Evolutionary conservation across 92 coral and sea anemone species (phyloP).

Genomic region (Desmophyllum pertusum): DNA sequence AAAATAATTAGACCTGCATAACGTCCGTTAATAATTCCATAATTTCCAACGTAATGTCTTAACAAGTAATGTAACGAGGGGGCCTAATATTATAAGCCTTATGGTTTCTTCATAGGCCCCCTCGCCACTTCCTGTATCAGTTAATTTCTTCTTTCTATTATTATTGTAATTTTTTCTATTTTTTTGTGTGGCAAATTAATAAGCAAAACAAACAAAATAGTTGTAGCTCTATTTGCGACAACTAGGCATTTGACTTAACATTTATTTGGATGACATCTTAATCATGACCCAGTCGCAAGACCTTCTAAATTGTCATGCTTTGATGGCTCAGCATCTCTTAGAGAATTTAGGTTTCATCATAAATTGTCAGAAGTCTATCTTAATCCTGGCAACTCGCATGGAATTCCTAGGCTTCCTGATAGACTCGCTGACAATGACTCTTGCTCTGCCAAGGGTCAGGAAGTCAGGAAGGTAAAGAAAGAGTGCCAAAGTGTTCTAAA

Average conservation of each 20-base stretch:
- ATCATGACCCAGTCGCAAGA: constrained; percentile 42
- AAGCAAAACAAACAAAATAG: no score
- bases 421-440: constrained; percentile 41
- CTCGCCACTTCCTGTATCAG: no score
- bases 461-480: constrained; percentile 40
- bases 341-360: constrained; percentile 36
- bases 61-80: no score
- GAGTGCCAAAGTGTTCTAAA: constrained; percentile 45
- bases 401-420: constrained; percentile 56
- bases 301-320: constrained; percentile 40
- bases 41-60: no score
- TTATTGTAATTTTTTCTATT: no score
- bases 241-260: constrained; percentile 28
- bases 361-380: constrained; percentile 30
- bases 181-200: no score
- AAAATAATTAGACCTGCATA: no score
- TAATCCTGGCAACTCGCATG: constrained; percentile 33
- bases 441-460: constrained; percentile 49
- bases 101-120: no score
- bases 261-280: constrained; percentile 40
- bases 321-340: constrained; percentile 21
- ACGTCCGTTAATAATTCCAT: no score
- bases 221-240: no score
- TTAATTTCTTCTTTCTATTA: no score
- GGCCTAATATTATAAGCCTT: no score